These are phyloP conservation scores for Python bivittatus DNA, from an alignment of 2,113 vertebrate species.

Conservation along the genomic window DNA sequence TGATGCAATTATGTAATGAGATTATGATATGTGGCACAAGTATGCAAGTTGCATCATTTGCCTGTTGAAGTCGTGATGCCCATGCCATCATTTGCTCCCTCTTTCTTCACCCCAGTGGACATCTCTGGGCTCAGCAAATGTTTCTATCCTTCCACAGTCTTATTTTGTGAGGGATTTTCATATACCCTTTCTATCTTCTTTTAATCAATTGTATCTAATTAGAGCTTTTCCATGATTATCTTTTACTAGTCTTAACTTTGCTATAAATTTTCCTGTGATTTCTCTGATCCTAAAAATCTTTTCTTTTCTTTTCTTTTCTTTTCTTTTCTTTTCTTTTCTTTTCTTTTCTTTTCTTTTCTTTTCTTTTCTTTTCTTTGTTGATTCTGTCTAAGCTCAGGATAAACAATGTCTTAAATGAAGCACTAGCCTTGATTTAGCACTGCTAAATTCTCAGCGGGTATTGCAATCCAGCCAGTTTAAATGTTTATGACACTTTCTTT, in stretches of 20 bases:
- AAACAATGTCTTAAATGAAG: background rate
- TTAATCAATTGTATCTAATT: background rate
- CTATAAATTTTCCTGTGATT: background rate
- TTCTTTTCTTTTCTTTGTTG: background rate
- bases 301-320: background rate
- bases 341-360: background rate
- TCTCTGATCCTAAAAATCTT: background rate
- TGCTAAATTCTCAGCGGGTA: background rate
- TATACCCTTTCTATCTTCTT: background rate
- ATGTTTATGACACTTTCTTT: background rate
- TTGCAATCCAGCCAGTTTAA: background rate
- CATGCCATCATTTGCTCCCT: background rate
- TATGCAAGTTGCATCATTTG: background rate
- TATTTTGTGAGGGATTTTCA: background rate
- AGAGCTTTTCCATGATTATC: background rate
- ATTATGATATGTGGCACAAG: background rate
- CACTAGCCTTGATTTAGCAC: background rate
- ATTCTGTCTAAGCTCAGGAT: background rate
- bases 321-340: background rate
- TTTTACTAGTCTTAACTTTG: background rate
- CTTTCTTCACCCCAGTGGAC: background rate
- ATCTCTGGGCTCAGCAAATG: background rate
- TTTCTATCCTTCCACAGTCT: background rate
- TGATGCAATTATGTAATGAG: background rate
- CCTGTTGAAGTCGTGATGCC: background rate